These are phyloP conservation scores for Notechis scutatus DNA, from an alignment of 2,113 vertebrate genomes.

Conservation along the genomic window DNA sequence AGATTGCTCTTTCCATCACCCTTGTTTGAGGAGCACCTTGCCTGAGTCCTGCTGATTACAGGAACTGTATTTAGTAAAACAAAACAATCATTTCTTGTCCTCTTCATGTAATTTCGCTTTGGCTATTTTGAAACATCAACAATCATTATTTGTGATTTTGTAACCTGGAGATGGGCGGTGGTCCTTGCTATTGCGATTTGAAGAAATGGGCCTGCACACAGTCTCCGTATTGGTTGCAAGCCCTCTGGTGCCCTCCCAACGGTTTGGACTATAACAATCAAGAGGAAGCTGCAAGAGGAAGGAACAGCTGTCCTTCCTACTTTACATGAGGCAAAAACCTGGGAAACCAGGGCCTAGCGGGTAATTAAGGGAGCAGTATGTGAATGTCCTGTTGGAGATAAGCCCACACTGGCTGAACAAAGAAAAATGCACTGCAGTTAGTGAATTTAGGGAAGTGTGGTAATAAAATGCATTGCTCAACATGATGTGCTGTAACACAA, in stretches of 20 bases:
- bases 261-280: background rate
- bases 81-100: background rate
- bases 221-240: background rate
- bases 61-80: background rate
- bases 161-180: background rate
- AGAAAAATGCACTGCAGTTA: background rate
- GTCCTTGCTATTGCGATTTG: background rate
- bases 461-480: constrained; percentile 9
- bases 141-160: background rate
- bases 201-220: background rate
- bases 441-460: background rate
- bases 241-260: background rate
- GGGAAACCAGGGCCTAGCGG: background rate
- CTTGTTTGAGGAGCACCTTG: background rate
- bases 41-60: background rate
- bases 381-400: background rate
- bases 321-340: no score
- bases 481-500: background rate
- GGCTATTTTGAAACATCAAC: background rate
- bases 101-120: background rate
- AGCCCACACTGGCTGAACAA: constrained; percentile 4
- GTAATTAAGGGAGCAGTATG: background rate
- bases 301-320: background rate
- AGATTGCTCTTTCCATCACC: background rate
- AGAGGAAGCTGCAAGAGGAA: background rate